Conservation (phyloP, 2,888 invertebrate genomes). For the Hemicrepidius hirtus region DNA sequence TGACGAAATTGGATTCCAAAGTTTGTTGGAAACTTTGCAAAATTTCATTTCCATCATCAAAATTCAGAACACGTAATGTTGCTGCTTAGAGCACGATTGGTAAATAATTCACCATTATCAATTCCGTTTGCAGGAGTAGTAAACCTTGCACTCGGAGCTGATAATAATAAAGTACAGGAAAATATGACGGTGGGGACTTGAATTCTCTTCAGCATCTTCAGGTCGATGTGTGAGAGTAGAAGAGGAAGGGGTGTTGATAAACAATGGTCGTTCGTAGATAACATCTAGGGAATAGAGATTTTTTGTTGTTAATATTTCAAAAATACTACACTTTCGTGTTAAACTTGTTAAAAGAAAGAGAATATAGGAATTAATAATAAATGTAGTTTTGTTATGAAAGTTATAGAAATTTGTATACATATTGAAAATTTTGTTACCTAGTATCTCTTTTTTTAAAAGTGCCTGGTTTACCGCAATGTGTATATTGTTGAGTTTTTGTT, state of each 20-base stretch:
- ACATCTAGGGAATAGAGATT: conserved; percentile 11
- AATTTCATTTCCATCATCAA: conserved; percentile 42
- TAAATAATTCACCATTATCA: conserved; percentile 51
- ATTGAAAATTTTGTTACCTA: too few relatives aligned
- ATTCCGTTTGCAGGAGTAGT: conserved; percentile 45
- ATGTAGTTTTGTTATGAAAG: too few relatives aligned
- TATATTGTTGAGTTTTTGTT: too few relatives aligned
- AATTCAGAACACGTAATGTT: conserved; percentile 48
- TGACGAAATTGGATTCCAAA: conserved; percentile 34
- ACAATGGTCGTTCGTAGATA: conserved; percentile 34
- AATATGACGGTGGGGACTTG: conserved; percentile 44
- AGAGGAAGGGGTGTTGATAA: conserved; percentile 27
- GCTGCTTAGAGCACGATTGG: conserved; percentile 48
- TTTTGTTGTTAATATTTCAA: conserved; percentile 13
- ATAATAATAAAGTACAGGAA: conserved; percentile 46
- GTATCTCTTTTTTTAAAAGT: too few relatives aligned
- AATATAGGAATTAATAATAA: too few relatives aligned
- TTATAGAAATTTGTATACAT: too few relatives aligned
- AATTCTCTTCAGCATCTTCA: conserved; percentile 47
- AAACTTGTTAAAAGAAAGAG: too few relatives aligned
- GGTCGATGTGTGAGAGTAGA: conserved; percentile 6
- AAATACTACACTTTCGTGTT: not conserved
- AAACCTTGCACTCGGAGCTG: conserved; percentile 43
- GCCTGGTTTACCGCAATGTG: too few relatives aligned
- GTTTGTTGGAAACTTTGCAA: conserved; percentile 34